Conservation (phyloP, 92 coral and sea anemone species). For the Actinostola sp. region DNA sequence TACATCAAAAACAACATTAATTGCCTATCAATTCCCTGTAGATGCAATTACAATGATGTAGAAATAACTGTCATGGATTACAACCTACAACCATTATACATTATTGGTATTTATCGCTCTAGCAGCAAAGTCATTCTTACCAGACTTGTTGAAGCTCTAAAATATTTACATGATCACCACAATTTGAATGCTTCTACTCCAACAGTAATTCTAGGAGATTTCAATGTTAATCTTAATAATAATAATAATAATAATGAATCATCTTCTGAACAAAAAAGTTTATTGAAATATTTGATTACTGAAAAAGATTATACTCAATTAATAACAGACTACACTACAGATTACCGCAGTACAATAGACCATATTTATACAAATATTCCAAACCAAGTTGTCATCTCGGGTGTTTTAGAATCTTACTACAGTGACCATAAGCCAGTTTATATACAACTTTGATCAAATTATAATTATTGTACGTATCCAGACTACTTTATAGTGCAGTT, state of each 20-base stretch:
- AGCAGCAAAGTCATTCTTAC: constrained; percentile 41
- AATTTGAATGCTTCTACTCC: constrained; percentile 20
- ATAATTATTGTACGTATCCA: too few relatives aligned
- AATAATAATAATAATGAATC: constrained; percentile 28
- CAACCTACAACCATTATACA: constrained; percentile 41
- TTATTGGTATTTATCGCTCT: constrained; percentile 70
- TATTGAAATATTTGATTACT: constrained; percentile 36
- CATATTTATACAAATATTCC: constrained; percentile 67
- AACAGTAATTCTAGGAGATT: constrained; percentile 48
- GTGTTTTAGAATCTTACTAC: constrained; percentile 60
- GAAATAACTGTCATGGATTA: constrained; percentile 51
- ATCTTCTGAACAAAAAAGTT: constrained; percentile 45
- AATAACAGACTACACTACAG: constrained; percentile 62
- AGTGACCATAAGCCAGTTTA: too few relatives aligned
- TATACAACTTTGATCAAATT: too few relatives aligned
- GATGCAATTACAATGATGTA: constrained; percentile 38
- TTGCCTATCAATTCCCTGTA: constrained; percentile 23
- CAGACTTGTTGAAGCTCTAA: constrained; percentile 52
- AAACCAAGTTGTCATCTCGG: constrained; percentile 39
- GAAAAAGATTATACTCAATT: constrained; percentile 63
- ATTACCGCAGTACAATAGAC: constrained; percentile 58
- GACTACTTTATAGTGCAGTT: too few relatives aligned
- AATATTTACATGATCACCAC: constrained; percentile 37
- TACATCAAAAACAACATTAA: constrained; percentile 43
- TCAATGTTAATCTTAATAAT: constrained; percentile 48